A percentile compares a stretch with the other conserved stretches of the same genome.
Conservation (phyloP, 2,888 invertebrate species). For the Hermaeophaga mercurialis region DNA sequence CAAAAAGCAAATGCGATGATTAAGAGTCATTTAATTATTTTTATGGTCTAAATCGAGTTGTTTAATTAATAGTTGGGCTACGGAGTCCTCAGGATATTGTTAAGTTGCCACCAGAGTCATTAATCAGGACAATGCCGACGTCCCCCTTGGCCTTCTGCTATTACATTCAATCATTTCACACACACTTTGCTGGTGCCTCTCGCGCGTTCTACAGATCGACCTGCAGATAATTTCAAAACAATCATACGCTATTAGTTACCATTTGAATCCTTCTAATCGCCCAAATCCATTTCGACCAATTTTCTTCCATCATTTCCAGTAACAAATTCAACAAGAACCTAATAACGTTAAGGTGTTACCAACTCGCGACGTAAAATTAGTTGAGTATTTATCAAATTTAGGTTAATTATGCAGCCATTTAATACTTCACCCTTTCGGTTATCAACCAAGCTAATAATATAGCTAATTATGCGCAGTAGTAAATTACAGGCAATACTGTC, state of each 20-base stretch:
- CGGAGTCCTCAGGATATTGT: constrained; percentile 49
- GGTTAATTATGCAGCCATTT: too few relatives aligned
- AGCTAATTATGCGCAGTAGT: too few relatives aligned
- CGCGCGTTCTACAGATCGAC: constrained; percentile 32
- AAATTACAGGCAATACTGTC: too few relatives aligned
- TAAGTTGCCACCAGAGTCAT: constrained; percentile 50
- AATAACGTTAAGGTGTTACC: too few relatives aligned
- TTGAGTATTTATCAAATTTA: too few relatives aligned
- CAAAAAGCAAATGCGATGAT: constrained; percentile 42
- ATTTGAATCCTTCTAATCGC: constrained; percentile 20
- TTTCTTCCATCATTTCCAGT: too few relatives aligned
- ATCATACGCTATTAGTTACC: constrained; percentile 20
- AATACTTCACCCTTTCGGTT: too few relatives aligned
- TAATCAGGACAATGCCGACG: constrained; percentile 49
- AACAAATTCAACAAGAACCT: too few relatives aligned
- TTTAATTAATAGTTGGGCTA: constrained; percentile 51
- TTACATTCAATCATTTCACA: constrained; percentile 48
- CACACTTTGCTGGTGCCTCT: constrained; percentile 35
- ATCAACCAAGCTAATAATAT: too few relatives aligned
- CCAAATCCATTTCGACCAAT: too few relatives aligned
- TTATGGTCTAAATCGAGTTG: constrained; percentile 50
- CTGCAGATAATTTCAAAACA: constrained; percentile 31
- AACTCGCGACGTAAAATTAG: too few relatives aligned
- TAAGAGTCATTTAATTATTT: constrained; percentile 52
- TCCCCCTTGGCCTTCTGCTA: constrained; percentile 41